phyloP scores from a whole-genome alignment of 1,140 invertebrate genomes.

The Ips nitidus region DNA sequence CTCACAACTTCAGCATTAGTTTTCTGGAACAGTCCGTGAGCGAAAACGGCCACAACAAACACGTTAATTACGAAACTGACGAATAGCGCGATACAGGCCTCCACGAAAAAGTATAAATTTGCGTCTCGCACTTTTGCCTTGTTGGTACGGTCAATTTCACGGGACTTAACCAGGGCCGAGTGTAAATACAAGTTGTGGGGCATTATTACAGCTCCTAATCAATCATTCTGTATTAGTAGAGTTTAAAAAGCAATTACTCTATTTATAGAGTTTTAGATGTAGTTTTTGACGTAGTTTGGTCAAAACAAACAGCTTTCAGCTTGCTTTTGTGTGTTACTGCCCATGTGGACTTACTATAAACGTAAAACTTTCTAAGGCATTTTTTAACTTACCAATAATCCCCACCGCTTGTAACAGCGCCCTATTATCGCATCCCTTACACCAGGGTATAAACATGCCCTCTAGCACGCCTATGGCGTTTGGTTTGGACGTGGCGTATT shows the following conservation, averaged over 20 bases:
- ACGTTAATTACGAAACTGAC: conserved; percentile 90
- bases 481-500: conserved; percentile 77
- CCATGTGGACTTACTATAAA: too few relatives aligned
- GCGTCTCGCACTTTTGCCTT: conserved; percentile 76
- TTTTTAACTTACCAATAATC: conserved; percentile 66
- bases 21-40: conserved; percentile 75
- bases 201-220: conserved; percentile 81
- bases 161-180: conserved; percentile 87
- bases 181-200: conserved; percentile 94
- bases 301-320: too few relatives aligned
- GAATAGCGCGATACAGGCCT: conserved; percentile 79
- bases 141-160: conserved; percentile 77
- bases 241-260: neutral
- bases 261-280: neutral
- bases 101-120: conserved; percentile 89
- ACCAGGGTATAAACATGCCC: conserved; percentile 86
- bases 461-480: conserved; percentile 71
- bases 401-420: conserved; percentile 83
- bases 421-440: conserved; percentile 67
- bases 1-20: conserved; percentile 62
- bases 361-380: too few relatives aligned
- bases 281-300: too few relatives aligned
- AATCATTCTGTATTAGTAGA: neutral
- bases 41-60: conserved; percentile 89
- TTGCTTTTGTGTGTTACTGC: too few relatives aligned